Evolutionary conservation across 2,797 vertebrate genomes (phyloP).

Genomic region (Phylloscopus collybita): DNA sequence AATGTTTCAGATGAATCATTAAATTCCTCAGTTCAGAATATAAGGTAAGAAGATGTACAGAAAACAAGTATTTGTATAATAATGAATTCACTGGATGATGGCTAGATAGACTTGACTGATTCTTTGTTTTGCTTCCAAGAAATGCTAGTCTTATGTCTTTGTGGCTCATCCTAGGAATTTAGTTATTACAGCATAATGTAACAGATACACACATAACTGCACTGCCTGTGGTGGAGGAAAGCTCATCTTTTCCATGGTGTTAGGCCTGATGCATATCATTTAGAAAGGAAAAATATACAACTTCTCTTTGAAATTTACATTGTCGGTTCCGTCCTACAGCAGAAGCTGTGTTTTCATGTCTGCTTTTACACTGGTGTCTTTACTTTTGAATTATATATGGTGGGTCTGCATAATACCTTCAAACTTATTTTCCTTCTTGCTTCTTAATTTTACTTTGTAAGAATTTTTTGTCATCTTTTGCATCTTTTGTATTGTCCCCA

Average conservation of each 20-base stretch:
- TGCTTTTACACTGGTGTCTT: background rate
- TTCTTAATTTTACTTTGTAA: background rate
- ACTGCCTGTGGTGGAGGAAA: background rate
- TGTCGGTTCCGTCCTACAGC: background rate
- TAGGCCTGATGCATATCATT: background rate
- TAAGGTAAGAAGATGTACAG: slow-evolving; percentile 74
- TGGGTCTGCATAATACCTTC: background rate
- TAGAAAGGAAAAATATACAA: background rate
- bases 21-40: slow-evolving; percentile 71
- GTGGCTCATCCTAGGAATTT: background rate
- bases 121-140: background rate
- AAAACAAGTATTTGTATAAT: background rate
- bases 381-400: background rate
- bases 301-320: background rate
- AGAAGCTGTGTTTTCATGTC: background rate
- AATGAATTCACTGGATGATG: background rate
- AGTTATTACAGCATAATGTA: background rate
- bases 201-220: accelerated
- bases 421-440: background rate
- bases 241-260: background rate
- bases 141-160: accelerated
- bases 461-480: background rate
- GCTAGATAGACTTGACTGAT: background rate
- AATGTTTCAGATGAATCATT: slow-evolving; percentile 74
- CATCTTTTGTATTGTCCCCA: background rate